Conservation (phyloP, 2,888 invertebrate genomes). For the Drosophila maculinotata region DNA sequence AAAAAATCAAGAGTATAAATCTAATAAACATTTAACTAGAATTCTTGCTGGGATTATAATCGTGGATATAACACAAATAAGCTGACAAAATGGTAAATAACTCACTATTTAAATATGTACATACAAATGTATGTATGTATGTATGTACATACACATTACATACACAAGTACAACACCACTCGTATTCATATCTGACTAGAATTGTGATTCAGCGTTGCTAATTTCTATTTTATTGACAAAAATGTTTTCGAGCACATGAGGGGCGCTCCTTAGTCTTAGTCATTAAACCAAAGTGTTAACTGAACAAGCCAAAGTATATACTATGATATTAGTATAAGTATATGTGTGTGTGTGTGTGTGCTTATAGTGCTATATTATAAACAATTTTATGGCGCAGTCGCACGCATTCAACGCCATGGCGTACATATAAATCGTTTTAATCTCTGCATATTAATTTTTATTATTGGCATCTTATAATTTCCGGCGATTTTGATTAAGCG, state of each 20-base stretch:
- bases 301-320: constrained; percentile 53
- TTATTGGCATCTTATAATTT: constrained; percentile 70
- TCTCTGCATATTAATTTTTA: constrained; percentile 79
- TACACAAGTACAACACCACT: constrained; percentile 24
- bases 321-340: background rate
- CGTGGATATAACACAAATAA: constrained; percentile 33
- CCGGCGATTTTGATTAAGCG: constrained; percentile 68
- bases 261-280: constrained; percentile 81
- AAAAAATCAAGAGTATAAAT: constrained; percentile 21
- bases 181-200: constrained; percentile 36
- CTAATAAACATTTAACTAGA: constrained; percentile 41
- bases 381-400: constrained; percentile 64
- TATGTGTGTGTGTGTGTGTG: constrained; percentile 18
- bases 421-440: constrained; percentile 78
- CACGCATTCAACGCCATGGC: constrained; percentile 65
- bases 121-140: background rate
- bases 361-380: constrained; percentile 52
- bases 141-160: too few relatives aligned
- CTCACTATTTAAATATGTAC: constrained; percentile 16
- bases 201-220: constrained; percentile 74
- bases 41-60: constrained; percentile 48
- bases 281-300: constrained; percentile 70
- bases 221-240: constrained; percentile 79
- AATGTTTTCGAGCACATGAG: constrained; percentile 37
- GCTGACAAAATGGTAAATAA: constrained; percentile 78